Percentiles rank a stretch among this genome's conserved stretches.
Conservation (phyloP, 2,113 vertebrate species). For the Saguinus midas region DNA sequence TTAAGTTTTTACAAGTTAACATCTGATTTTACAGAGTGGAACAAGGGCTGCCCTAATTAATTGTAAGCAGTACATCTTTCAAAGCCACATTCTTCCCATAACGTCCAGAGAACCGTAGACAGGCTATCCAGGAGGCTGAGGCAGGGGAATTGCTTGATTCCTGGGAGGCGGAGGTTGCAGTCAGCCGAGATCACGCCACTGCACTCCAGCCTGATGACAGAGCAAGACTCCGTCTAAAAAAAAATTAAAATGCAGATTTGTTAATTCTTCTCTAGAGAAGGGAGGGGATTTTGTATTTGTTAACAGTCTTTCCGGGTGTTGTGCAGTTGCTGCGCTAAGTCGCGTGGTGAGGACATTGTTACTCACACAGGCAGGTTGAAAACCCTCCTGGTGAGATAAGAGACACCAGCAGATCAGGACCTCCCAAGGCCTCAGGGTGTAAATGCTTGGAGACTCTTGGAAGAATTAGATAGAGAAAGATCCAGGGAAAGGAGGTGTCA, state of each 20-base stretch:
- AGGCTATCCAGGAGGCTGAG: not conserved
- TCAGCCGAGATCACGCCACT: no score
- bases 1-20: not conserved
- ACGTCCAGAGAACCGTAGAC: not conserved
- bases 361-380: not conserved
- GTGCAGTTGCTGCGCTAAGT: not conserved
- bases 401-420: not conserved
- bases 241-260: not conserved
- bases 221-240: no score
- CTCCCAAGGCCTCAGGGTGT: no score
- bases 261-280: not conserved
- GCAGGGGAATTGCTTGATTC: no score
- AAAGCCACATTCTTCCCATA: not conserved
- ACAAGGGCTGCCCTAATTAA: not conserved
- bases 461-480: not conserved
- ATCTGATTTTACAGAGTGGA: not conserved
- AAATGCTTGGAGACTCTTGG: not conserved
- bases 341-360: rapidly evolving
- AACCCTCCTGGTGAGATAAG: not conserved
- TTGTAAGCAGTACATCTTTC: not conserved
- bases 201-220: no score
- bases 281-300: not conserved
- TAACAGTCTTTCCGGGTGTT: not conserved
- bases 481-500: not conserved
- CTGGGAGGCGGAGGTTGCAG: no score